These are phyloP conservation scores for Malthinus seriepunctatus DNA, from an alignment of 2,888 invertebrate species.

Conservation along the genomic window DNA sequence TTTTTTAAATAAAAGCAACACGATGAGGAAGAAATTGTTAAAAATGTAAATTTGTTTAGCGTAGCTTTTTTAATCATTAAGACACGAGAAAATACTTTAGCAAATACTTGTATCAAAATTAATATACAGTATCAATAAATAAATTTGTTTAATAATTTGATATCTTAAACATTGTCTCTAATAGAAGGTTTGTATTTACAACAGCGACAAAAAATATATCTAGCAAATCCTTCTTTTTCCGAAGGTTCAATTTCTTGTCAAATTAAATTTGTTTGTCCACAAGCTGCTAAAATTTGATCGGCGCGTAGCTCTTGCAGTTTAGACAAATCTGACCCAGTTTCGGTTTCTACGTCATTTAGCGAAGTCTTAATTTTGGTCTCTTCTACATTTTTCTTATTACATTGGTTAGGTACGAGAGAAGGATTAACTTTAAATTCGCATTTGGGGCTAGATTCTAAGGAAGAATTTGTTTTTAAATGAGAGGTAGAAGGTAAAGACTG, in stretches of 20 bases:
- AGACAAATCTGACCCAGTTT: conserved; percentile 24
- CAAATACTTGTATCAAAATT: conserved; percentile 36
- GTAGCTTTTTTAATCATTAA: background rate
- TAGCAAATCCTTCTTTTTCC: conserved; percentile 50
- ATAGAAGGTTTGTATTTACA: conserved; percentile 51
- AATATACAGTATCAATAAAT: conserved; percentile 36
- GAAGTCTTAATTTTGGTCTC: conserved; percentile 14
- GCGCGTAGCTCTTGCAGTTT: conserved; percentile 42
- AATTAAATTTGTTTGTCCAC: conserved; percentile 43
- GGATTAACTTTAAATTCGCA: conserved; percentile 17
- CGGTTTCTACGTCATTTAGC: conserved; percentile 12
- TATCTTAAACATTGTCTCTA: conserved; percentile 51
- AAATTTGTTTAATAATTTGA: conserved; percentile 27
- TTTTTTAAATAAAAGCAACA: background rate
- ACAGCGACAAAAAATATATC: conserved; percentile 55
- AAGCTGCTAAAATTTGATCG: conserved; percentile 38
- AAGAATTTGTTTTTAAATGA: conserved; percentile 46
- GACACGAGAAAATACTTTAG: conserved; percentile 14
- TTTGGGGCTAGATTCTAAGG: conserved; percentile 41
- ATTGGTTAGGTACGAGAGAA: conserved; percentile 18
- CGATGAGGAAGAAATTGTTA: conserved; percentile 10
- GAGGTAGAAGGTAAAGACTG: conserved; percentile 51
- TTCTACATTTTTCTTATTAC: conserved; percentile 11
- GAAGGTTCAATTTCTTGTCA: conserved; percentile 52
- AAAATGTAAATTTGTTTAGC: background rate